phyloP scores from a whole-genome alignment of 2,113 vertebrate species.

The Labrus mixtus region DNA sequence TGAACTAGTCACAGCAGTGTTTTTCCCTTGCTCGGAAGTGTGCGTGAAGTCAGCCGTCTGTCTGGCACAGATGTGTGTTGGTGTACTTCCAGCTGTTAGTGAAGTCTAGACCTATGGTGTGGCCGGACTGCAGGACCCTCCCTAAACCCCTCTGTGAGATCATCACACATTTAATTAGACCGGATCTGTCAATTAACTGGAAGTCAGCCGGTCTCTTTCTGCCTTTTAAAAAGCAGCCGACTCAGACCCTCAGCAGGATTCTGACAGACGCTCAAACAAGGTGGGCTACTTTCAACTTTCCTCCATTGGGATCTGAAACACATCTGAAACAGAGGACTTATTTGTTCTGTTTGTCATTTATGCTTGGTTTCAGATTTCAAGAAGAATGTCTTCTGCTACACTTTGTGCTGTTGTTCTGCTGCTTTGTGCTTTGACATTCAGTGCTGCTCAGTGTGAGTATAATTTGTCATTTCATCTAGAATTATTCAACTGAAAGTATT shows the following conservation, averaged over 20 bases:
- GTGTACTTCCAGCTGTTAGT: slow-evolving; percentile 74
- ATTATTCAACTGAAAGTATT: background rate
- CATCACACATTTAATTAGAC: slow-evolving; percentile 64
- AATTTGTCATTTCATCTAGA: background rate
- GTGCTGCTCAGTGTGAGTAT: slow-evolving; percentile 72
- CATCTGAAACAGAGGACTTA: background rate
- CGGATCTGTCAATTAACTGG: slow-evolving; percentile 49
- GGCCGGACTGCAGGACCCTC: slow-evolving; percentile 53
- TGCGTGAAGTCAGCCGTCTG: slow-evolving; percentile 61
- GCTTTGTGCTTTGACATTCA: slow-evolving; percentile 33
- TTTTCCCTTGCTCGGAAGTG: slow-evolving; percentile 29
- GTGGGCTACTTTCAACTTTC: slow-evolving; percentile 5
- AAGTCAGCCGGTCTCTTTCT: background rate
- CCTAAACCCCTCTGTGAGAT: slow-evolving; percentile 66
- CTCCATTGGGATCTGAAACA: background rate
- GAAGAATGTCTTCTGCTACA: slow-evolving; percentile 56
- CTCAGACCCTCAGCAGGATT: slow-evolving; percentile 10
- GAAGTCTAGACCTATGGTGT: slow-evolving; percentile 60
- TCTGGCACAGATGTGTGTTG: slow-evolving; percentile 69
- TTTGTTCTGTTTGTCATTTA: background rate
- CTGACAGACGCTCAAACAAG: slow-evolving; percentile 16
- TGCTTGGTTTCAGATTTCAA: slow-evolving; percentile 30
- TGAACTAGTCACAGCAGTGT: background rate
- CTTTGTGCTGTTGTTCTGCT: slow-evolving; percentile 53
- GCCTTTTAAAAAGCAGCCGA: slow-evolving; percentile 64